Evolutionary conservation across 2,797 vertebrate species (phyloP).

Genomic region (Esox lucius): DNA sequence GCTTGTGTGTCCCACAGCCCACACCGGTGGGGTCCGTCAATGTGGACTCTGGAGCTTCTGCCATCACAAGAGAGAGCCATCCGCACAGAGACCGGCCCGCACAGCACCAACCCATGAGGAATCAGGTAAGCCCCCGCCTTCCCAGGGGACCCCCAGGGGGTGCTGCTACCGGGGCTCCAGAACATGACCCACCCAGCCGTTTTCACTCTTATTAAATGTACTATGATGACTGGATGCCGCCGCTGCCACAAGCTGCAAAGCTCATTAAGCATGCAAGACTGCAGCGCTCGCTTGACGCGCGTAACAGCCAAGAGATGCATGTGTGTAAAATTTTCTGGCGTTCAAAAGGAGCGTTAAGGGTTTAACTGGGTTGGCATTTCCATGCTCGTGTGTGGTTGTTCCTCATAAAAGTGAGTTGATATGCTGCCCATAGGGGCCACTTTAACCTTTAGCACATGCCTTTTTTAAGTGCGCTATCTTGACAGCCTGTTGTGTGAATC

Average conservation of each 20-base stretch:
- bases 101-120: conserved; percentile 88
- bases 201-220: not conserved
- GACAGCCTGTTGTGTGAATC: no score
- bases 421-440: conserved; percentile 1
- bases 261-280: conserved; percentile 11
- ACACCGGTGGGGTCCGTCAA: conserved; percentile 95
- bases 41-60: conserved; percentile 91
- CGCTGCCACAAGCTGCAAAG: not conserved
- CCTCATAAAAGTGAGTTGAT: conserved; percentile 5
- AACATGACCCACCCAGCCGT: not conserved
- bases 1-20: conserved; percentile 74
- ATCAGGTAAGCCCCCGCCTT: conserved; percentile 81
- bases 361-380: conserved; percentile 2
- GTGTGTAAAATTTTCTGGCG: conserved; percentile 4
- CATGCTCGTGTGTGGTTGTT: not conserved
- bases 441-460: conserved; percentile 11
- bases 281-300: conserved; percentile 1
- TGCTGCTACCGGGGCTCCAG: not conserved
- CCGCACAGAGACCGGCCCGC: conserved; percentile 89
- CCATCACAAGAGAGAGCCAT: conserved; percentile 90
- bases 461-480: not conserved
- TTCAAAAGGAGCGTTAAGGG: conserved; percentile 10
- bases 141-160: not conserved
- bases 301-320: conserved; percentile 16
- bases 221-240: not conserved